Conservation (phyloP, 2,113 vertebrate genomes). For the Pachypanchax playfairii region DNA sequence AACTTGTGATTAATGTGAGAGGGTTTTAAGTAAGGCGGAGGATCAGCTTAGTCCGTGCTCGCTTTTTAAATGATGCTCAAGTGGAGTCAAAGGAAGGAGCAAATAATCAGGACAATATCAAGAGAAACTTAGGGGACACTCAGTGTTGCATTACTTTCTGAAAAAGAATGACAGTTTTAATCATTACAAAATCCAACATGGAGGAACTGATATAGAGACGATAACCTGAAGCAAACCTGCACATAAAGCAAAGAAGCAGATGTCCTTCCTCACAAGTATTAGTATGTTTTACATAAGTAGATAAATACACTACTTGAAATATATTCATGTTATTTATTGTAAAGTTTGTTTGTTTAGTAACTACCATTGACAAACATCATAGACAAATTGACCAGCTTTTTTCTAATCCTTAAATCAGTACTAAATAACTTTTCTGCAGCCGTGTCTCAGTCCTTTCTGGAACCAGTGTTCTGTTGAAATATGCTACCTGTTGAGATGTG, state of each 20-base stretch:
- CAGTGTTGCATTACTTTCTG: constrained; percentile 23
- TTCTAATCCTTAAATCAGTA: too few relatives aligned
- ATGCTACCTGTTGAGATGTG: too few relatives aligned
- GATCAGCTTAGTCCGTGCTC: constrained; percentile 22
- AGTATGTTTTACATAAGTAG: too few relatives aligned
- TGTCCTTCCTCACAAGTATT: too few relatives aligned
- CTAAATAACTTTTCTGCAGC: too few relatives aligned
- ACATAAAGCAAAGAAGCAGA: neutral
- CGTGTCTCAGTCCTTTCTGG: too few relatives aligned
- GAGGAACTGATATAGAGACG: constrained; percentile 4
- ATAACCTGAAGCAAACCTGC: neutral
- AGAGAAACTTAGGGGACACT: constrained; percentile 45
- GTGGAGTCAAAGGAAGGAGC: constrained; percentile 54
- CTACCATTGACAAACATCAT: too few relatives aligned
- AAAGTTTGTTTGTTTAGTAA: too few relatives aligned
- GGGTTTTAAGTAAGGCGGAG: constrained; percentile 39
- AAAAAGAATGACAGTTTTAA: constrained; percentile 17
- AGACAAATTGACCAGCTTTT: too few relatives aligned
- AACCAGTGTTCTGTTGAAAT: too few relatives aligned
- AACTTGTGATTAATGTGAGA: constrained; percentile 48
- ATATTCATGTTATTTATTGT: too few relatives aligned
- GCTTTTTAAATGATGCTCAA: constrained; percentile 41
- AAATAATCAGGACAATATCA: constrained; percentile 42
- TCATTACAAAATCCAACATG: constrained; percentile 7
- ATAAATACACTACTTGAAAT: too few relatives aligned